A percentile compares a stretch with the other conserved stretches of the same genome.
These are phyloP conservation scores for Setophaga coronata DNA, from an alignment of 2,113 vertebrate genomes.

Conservation along the genomic window DNA sequence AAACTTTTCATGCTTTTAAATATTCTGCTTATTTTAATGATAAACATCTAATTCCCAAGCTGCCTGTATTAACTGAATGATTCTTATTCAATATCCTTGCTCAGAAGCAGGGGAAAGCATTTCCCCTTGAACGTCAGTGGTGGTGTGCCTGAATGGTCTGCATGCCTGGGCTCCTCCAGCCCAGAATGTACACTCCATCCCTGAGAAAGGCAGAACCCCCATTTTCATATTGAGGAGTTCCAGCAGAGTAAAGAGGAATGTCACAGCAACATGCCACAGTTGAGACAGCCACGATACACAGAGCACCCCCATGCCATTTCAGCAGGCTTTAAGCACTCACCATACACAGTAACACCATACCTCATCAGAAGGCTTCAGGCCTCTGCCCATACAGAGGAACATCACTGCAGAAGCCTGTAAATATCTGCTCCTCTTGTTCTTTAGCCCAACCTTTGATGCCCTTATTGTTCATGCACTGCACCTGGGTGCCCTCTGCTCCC, in stretches of 20 bases:
- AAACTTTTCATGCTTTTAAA: conserved; percentile 22
- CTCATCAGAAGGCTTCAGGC: not conserved
- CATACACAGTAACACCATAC: not conserved
- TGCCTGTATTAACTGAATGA: not conserved
- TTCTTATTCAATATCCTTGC: not conserved
- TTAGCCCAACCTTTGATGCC: not conserved
- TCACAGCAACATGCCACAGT: not conserved
- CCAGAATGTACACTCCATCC: not conserved
- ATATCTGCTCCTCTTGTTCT: accelerated
- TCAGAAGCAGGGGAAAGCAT: not conserved
- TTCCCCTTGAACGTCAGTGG: not conserved
- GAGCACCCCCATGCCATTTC: not conserved
- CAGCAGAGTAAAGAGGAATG: not conserved
- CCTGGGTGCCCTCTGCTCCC: not conserved
- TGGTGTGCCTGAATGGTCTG: not conserved
- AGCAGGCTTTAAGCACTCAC: not conserved
- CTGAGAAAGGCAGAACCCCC: not conserved
- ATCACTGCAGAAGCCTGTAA: not conserved
- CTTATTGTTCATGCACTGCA: accelerated
- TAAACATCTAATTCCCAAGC: conserved; percentile 23
- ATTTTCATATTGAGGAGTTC: not conserved
- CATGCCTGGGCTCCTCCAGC: not conserved
- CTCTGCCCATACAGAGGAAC: not conserved
- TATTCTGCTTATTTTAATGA: conserved; percentile 25
- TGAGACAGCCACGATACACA: not conserved